phyloP scores from a whole-genome alignment of 2,888 invertebrate species.

The Aproaerema taeniolella region DNA sequence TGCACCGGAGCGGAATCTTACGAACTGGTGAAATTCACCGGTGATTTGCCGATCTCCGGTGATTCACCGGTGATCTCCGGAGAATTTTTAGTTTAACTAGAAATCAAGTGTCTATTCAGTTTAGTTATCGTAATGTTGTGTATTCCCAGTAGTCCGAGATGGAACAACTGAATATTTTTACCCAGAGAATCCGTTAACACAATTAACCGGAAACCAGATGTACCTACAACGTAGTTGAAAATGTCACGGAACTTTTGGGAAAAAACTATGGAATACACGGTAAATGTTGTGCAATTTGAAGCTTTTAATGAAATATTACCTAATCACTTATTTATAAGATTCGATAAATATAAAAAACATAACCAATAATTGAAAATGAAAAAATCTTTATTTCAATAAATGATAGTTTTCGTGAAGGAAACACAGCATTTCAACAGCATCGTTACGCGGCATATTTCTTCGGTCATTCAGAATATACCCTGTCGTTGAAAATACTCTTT shows the following conservation, averaged over 20 bases:
- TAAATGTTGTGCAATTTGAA: too few relatives aligned
- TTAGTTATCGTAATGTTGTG: not conserved
- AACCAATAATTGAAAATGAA: not conserved
- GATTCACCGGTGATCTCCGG: conserved; percentile 1
- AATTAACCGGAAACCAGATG: too few relatives aligned
- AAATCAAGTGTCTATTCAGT: not conserved
- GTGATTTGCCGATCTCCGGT: conserved; percentile 1
- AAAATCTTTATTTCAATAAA: not conserved
- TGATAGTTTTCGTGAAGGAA: not conserved
- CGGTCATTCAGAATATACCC: conserved; percentile 2
- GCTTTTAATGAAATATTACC: not conserved
- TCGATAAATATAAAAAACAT: not conserved
- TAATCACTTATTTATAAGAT: not conserved
- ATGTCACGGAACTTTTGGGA: too few relatives aligned
- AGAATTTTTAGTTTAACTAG: not conserved
- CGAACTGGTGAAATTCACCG: conserved; percentile 2
- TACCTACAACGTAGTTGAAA: too few relatives aligned
- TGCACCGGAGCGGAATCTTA: conserved; percentile 3
- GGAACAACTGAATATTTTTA: too few relatives aligned
- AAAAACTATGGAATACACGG: too few relatives aligned
- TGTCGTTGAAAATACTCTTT: conserved; percentile 10
- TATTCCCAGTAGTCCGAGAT: not conserved
- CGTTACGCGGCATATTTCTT: conserved; percentile 1
- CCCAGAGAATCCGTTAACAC: too few relatives aligned
- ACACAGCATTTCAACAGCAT: conserved; percentile 2